Evolutionary conservation across 2,888 invertebrate genomes (phyloP).

Genomic region (Belgica antarctica): DNA sequence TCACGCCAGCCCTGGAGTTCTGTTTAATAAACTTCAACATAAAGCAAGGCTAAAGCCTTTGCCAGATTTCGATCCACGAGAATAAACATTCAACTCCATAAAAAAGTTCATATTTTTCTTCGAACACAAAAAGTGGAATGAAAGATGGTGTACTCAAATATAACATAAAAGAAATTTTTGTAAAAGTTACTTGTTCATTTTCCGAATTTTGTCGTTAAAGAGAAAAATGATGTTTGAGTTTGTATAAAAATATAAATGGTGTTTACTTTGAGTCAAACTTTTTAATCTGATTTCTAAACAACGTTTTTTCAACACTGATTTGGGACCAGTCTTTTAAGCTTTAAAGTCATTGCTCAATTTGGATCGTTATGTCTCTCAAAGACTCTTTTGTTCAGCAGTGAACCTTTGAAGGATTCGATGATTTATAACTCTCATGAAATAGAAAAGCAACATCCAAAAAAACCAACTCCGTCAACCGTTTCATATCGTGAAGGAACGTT

Average conservation of each 20-base stretch:
- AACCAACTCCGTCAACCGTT: too few relatives aligned
- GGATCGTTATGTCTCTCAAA: conserved; percentile 9
- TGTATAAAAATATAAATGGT: conserved; percentile 37
- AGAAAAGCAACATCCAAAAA: neutral
- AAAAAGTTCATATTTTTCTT: neutral
- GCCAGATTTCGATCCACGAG: too few relatives aligned
- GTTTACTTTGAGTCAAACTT: conserved; percentile 30
- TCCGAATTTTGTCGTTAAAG: conserved; percentile 22
- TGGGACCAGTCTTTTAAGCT: conserved; percentile 57
- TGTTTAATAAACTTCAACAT: too few relatives aligned
- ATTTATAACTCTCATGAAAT: neutral
- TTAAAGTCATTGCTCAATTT: conserved; percentile 54
- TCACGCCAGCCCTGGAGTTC: too few relatives aligned
- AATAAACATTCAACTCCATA: neutral
- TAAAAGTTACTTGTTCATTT: conserved; percentile 31
- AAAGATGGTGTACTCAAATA: neutral
- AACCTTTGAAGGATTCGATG: neutral
- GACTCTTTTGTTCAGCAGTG: neutral
- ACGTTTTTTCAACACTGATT: conserved; percentile 55
- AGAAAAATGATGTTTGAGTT: conserved; percentile 3
- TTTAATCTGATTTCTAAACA: conserved; percentile 40
- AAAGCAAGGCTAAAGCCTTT: too few relatives aligned
- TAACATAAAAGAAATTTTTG: conserved; percentile 14
- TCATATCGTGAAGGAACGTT: neutral
- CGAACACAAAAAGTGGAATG: too few relatives aligned